Base-by-base conservation (phyloP, 2,113 vertebrate species). In the Phalacrocorax pelagicus region DNA sequence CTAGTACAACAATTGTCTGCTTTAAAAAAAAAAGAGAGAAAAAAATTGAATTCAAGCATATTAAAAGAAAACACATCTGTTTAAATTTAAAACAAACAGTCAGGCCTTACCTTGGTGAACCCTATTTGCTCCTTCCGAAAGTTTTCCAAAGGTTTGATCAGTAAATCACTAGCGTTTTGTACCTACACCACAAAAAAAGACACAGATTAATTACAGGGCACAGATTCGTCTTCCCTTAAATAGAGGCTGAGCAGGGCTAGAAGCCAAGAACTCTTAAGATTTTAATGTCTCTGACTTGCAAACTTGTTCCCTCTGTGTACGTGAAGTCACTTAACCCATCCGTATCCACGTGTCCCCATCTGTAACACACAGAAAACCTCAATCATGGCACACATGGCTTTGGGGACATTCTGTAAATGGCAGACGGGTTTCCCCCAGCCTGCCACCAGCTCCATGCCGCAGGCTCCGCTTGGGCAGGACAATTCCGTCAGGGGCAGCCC, bases 41-140 rank as follows among this genome's bases (percentile, higher is more conserved):
- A 78, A 78, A 86, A 62, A n/a, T 0, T 30, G 5, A 55, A 79
- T 63, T 86, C 46, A 81, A 61, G 55, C 18, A 47, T 1, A 69
- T 32, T 12, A 81, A 54, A 9, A 88, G 55, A 84, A 78, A 88
- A 71, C 47, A 59, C 49, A 74, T 6, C 66, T 36, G 74, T 47
- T 85, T 38, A 49, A 40, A 78, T 3, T 29, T 21, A 22, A 85
- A 84, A 54, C 5, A 57, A 62, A 32, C 23, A 10, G 17, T 12
- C 18, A 70, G 90, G 46, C 92, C 98, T 97, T 98, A 99, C 99
- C 98, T 99, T 99, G 84, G 99, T 99, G 78, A 99, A 98, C 47
- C 99, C 99, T 79, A 99, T 99, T 95, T 99, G 99, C 47, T 99
- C 99, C 96, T 99, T 99, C 57, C 99, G 98, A 90, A 99, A 99